Evolutionary conservation across 2,113 vertebrate species (phyloP), one percentile per base, ranked within the genome.

Genomic region (Tautogolabrus adspersus): DNA sequence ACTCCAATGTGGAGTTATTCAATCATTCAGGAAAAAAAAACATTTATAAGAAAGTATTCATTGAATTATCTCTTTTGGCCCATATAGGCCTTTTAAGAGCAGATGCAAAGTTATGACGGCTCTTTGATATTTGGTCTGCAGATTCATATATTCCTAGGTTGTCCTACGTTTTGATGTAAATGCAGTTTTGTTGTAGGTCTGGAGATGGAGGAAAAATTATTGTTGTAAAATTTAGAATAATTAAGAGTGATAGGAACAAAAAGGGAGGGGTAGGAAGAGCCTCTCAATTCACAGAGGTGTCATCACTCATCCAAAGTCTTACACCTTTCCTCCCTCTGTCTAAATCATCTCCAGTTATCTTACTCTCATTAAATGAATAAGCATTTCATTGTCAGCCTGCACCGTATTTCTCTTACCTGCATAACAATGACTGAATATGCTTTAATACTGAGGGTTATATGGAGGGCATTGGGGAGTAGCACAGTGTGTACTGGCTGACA

Each of bases 371-470:
- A 68, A 34, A 34, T 71, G 11, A 42, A 42, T 57, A 82, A 75
- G 19, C 16, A 34, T 73, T 70, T 54, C 23, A 82, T 62, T 75
- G 59, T 38, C 59, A 67, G 46, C 57, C 30, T 72, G 60, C 15
- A 12, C 46, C 58, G 77, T 65, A 47, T 58, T 11, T 59, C 13
- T 46, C 59, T 63, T 68, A 56, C 57, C 26, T 73, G 61, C 54
- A 70, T 79, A 58, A 65, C 40, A 59, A 61, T 59, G 79, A 82
- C 54, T 83, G 85, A 71, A 70, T 76, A 54, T 46, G 3, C 15
- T 60, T 72, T 75, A 86, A 85, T 79, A 49, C 61, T 21, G 37
- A 63, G n/a, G 61, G 37, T 47, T 74, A 60, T 63, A 64, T 75
- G 22, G 46, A 52, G 37, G 56, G 23, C 72, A 51, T 66, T 49